Evolutionary conservation across 2,888 invertebrate species (phyloP), one percentile per base, ranked within the genome.

Genomic region (Malthinus seriepunctatus): DNA sequence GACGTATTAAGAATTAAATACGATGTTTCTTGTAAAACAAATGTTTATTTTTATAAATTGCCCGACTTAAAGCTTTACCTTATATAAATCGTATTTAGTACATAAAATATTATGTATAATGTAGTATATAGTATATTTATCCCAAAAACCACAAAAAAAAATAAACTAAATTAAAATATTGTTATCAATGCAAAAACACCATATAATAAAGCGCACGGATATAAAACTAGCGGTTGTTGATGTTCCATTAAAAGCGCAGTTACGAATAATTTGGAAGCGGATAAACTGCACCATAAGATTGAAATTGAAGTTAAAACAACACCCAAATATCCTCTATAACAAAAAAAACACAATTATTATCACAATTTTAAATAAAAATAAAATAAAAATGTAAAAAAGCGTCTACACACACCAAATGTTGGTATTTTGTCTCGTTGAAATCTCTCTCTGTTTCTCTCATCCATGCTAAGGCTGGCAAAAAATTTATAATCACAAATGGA

Each of bases 101-200:
- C 15, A 15, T 15, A 14, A 42, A 42, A 15, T n/a, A n/a, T n/a
- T n/a, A n/a, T 11, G 39, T 23, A 42, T 11, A 42, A 15, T 11
- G n/a, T n/a, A 15, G 12, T 39, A 3, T 9, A 15, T 42, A 15
- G 7, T 31, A n/a, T n/a, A n/a, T 37, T 9, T 5, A 33, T 38
- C 37, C 31, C 23, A 12, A 44, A 53, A 37, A 11, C 35, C 11
- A n/a, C 31, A 14, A 44, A 34, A 14, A 8, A 31, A 14, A 8
- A 10, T 33, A 50, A 48, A 48, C 38, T 50, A 37, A 48, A 63
- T 81, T 80, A 90, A 78, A 89, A 91, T 69, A 91, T 86, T 61
- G 89, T 88, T 68, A 90, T 83, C 63, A 90, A 82, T 44, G 90
- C 90, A 77, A 91, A 91, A 54, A 90, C 88, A 57, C 88, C 88